Percentiles rank a stretch among this genome's conserved stretches.
Conservation (phyloP, 2,797 vertebrate species). For the Arctocebus calabarensis region DNA sequence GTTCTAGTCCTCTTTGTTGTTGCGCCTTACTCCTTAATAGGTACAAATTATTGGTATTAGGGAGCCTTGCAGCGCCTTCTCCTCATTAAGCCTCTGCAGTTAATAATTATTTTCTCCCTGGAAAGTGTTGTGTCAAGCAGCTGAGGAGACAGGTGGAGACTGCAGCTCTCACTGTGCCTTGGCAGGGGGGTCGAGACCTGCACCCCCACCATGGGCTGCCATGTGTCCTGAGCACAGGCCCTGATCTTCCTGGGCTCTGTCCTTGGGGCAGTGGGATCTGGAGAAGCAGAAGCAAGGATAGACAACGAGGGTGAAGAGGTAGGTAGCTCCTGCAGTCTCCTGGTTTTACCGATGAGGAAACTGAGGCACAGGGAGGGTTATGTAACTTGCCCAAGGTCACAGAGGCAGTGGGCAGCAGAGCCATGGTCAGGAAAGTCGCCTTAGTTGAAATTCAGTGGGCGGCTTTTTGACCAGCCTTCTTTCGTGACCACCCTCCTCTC, state of each 20-base stretch:
- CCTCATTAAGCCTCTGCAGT: background rate
- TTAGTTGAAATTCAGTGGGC: background rate
- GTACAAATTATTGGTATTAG: background rate
- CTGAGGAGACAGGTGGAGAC: accelerated
- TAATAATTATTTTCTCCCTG: background rate
- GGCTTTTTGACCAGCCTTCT: background rate
- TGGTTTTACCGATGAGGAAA: background rate
- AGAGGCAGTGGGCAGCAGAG: no score
- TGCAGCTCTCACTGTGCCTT: accelerated
- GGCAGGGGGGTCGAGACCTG: accelerated
- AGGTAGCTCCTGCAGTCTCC: accelerated
- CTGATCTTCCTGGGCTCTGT: background rate
- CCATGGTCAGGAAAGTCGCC: background rate
- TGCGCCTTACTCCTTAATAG: background rate
- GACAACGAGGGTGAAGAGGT: accelerated
- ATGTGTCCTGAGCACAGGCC: background rate
- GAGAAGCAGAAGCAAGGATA: background rate
- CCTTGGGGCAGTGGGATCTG: accelerated
- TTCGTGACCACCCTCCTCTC: background rate
- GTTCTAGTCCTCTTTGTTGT: background rate
- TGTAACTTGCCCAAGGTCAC: background rate
- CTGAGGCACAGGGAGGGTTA: accelerated
- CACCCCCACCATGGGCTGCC: accelerated
- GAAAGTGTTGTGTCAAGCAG: background rate
- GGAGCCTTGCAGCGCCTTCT: accelerated